A percentile compares a stretch with the other conserved stretches of the same genome.
These are phyloP conservation scores for Dryas iulia DNA, from an alignment of 1,140 invertebrate species.

Conservation along the genomic window DNA sequence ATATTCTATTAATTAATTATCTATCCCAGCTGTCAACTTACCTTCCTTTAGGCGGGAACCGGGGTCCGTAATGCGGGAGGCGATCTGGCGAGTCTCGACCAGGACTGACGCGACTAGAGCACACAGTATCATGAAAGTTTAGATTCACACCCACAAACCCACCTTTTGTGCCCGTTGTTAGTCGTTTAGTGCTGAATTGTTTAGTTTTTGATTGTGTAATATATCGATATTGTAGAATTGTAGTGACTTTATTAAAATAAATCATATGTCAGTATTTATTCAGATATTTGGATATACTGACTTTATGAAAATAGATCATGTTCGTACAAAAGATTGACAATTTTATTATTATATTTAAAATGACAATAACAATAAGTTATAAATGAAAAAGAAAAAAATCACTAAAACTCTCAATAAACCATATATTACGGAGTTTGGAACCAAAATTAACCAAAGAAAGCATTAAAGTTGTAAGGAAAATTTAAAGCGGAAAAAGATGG, in stretches of 20 bases:
- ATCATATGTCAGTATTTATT: too few species aligned
- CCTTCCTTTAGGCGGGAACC: constrained; percentile 90
- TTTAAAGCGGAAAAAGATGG: background rate
- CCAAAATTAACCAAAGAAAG: background rate
- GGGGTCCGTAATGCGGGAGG: constrained; percentile 91
- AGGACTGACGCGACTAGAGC: constrained; percentile 90
- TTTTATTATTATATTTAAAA: too few species aligned
- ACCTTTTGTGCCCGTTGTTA: constrained; percentile 24
- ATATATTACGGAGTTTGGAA: background rate
- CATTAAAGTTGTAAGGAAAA: too few species aligned
- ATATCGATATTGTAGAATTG: background rate
- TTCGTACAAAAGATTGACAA: too few species aligned
- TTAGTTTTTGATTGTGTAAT: too few species aligned
- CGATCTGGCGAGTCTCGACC: constrained; percentile 90
- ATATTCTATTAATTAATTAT: background rate
- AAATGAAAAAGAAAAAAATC: too few species aligned
- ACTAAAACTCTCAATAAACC: background rate
- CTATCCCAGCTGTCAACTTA: constrained; percentile 59
- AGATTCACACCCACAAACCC: constrained; percentile 37
- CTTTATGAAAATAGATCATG: too few species aligned
- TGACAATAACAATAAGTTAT: too few species aligned
- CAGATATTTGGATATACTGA: too few species aligned
- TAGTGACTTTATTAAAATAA: background rate
- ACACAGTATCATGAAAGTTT: constrained; percentile 58
- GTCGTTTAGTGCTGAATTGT: constrained; percentile 16